These are phyloP conservation scores for Ameiurus melas DNA, from an alignment of 2,113 vertebrate genomes.

Conservation along the genomic window DNA sequence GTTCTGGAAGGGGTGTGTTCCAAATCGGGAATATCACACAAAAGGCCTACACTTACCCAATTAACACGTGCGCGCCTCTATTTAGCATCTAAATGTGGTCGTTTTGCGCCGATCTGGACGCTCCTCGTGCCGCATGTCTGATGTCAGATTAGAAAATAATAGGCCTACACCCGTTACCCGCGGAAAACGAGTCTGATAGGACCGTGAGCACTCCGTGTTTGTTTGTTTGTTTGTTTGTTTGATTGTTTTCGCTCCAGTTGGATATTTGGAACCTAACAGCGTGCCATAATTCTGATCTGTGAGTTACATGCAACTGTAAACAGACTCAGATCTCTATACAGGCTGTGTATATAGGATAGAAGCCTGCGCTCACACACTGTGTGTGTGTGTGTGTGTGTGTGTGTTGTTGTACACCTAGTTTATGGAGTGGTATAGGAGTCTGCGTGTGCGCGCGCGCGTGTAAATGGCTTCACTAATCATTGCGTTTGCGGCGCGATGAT, in stretches of 20 bases:
- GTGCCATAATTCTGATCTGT: not conserved
- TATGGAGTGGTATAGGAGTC: conserved; percentile 82
- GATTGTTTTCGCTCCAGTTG: not conserved
- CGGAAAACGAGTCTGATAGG: conserved; percentile 55
- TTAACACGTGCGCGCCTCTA: conserved; percentile 70
- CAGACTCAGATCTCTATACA: not conserved
- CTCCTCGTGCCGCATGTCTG: conserved; percentile 61
- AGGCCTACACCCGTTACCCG: conserved; percentile 63
- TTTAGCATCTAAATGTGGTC: conserved; percentile 70
- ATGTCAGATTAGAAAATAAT: conserved; percentile 72
- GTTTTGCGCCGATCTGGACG: conserved; percentile 42
- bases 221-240: not conserved
- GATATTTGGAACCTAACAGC: not conserved
- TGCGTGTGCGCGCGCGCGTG: conserved; percentile 43
- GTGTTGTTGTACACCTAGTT: not conserved
- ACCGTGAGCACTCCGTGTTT: not conserved
- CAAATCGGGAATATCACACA: conserved; percentile 73
- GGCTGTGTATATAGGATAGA: not conserved
- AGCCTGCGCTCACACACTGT: not conserved
- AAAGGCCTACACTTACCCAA: conserved; percentile 75
- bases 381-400: not conserved
- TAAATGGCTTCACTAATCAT: conserved; percentile 97
- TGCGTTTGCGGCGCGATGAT: conserved; percentile 90
- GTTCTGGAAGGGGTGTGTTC: conserved; percentile 52
- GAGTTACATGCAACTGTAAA: not conserved